Base-by-base conservation (phyloP, 1,140 invertebrate genomes). In the Drosophila serrata region DNA sequence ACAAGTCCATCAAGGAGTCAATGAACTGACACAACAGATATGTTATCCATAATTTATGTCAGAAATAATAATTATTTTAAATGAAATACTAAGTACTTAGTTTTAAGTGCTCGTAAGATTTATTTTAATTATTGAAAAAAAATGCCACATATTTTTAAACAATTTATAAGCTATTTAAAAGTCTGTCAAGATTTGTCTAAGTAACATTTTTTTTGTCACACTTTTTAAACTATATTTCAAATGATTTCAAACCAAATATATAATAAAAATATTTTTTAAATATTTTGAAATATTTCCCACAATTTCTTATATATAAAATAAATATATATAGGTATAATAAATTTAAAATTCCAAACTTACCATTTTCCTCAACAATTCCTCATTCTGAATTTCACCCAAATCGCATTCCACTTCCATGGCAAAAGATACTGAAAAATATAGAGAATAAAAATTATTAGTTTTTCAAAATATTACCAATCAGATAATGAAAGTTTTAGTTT, bases 341-440 rank as follows among this genome's bases (percentile, higher is more conserved):
- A 7, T n/a, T 13, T 31, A 4, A 4, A n/a, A 6, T 35, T n/a
- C 2, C 8, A 24, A 42, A 91, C 94, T 94, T 92, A 96, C 96
- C 96, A 96, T 96, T 92, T 95, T 94, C 4, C 95, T 94, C 58
- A 96, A 93, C 72, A 95, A 90, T 87, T 96, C 95, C 92, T 96
- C 96, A 94, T 96, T 96, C 78, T 95, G 94, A 61, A 96, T 96
- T 63, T 94, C 92, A 64, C 94, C 94, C 67, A 96, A 93, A 93
- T 96, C 95, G 68, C 93, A 93, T 84, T 95, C 94, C 86, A 94
- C 93, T 93, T 92, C 91, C 91, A 92, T 92, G 53, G 62, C 58
- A 46, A 67, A 33, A 13, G 11, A 29, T 27, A 2, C 78, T 86
- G 69, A 68, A 39, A 64, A 42, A 59, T 55, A 59, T 33, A 27